phyloP scores from a whole-genome alignment of 2,113 vertebrate species.

The Tragelaphus buxtoni region DNA sequence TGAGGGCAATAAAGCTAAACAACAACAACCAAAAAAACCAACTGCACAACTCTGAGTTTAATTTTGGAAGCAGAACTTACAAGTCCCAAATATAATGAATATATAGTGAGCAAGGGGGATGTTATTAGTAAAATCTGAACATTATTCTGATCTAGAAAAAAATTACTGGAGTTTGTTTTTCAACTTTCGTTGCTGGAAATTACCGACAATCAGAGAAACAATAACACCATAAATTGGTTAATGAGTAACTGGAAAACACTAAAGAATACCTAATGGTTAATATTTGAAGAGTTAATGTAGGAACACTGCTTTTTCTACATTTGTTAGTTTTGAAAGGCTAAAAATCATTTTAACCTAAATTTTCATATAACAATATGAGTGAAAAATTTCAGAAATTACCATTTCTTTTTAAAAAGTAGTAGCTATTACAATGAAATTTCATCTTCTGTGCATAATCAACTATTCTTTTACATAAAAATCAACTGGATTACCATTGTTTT shows the following conservation, averaged over 20 bases:
- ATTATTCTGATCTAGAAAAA: constrained; percentile 7
- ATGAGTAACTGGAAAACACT: constrained; percentile 15
- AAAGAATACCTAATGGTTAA: constrained; percentile 5
- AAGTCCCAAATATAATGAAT: background rate
- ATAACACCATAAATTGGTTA: constrained; percentile 22
- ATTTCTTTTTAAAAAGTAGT: background rate
- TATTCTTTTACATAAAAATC: background rate
- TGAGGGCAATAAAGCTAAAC: constrained; percentile 63
- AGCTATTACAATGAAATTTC: background rate
- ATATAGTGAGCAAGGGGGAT: background rate
- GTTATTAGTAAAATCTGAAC: constrained; percentile 5
- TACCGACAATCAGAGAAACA: background rate
- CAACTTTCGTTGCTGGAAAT: background rate
- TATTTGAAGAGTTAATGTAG: constrained; percentile 17
- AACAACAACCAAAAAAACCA: constrained; percentile 56
- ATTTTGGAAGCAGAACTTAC: constrained; percentile 36
- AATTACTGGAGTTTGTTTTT: background rate
- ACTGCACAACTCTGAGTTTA: background rate
- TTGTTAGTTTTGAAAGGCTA: constrained; percentile 11
- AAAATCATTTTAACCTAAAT: background rate
- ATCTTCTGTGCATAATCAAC: background rate
- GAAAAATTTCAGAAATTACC: background rate
- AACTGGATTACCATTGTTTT: background rate
- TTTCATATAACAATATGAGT: background rate
- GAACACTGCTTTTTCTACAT: background rate